Evolutionary conservation across 1,140 invertebrate genomes (phyloP), one percentile per base, ranked within the genome.

Genomic region (Zaprionus ornatus): DNA sequence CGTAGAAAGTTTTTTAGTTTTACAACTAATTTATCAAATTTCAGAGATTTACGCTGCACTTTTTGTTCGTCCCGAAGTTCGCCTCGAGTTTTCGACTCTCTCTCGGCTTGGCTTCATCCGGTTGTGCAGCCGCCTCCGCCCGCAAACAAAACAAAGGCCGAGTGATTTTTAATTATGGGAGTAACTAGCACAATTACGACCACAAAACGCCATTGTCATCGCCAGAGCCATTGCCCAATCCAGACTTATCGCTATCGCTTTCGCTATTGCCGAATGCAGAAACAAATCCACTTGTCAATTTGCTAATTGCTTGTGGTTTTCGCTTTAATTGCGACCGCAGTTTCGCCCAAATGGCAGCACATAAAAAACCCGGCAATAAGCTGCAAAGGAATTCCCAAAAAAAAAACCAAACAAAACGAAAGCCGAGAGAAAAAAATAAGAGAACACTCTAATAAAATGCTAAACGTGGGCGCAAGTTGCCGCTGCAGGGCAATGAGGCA

Each of bases 1-100:
- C 67, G 25, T 71, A 69, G 27, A 64, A 66, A 70, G 74, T 67
- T 86, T 87, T 82, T 79, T 75, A 86, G 83, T 86, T 86, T 66
- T 62, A 80, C 84, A 88, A 88, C 85, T 90, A 88, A 88, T 88
- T 88, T 88, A 88, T 88, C 85, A 88, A 88, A 90, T 88, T 90
- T 84, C 63, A 76, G 81, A 88, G 85, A 88, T 88, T 90, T 79
- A 52, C 73, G 68, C 71, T 82, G 77, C 75, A 57, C 77, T 74
- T 77, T 82, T 64, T 79, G 72, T 90, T 87, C 88, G 85, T 73
- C 67, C 74, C 80, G 42, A 60, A 66, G 66, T 45, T 72, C 21
- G 35, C 54, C 17, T 15, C 13, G 52, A 60, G 42, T 17, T n/a
- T 64, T 57, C 61, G 65, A 9, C 29, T 32, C 29, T 10, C 63